A percentile compares a stretch with the other conserved stretches of the same genome.
phyloP scores from a whole-genome alignment of 2,888 invertebrate species.

The Tipula lateralis region DNA sequence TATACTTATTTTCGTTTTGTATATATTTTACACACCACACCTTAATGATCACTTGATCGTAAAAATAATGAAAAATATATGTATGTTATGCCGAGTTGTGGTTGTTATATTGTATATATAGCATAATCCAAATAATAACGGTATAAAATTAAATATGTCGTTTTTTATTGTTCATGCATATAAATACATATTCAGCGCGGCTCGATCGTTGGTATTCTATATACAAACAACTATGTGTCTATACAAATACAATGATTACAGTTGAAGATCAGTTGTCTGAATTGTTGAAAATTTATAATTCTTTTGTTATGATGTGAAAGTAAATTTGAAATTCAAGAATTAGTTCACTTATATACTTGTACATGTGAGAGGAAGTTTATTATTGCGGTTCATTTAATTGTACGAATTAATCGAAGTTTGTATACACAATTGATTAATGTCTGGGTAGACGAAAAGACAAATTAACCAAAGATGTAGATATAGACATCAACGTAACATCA shows the following conservation, averaged over 20 bases:
- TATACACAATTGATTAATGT: not conserved
- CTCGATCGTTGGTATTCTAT: not conserved
- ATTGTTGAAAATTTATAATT: not conserved
- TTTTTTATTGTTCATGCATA: not conserved
- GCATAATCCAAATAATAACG: slow-evolving; percentile 19
- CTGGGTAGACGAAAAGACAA: not conserved
- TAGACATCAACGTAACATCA: not conserved
- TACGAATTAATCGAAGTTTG: not conserved
- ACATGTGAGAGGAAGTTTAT: not conserved
- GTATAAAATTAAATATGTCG: not conserved
- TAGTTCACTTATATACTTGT: not conserved
- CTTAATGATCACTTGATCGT: slow-evolving; percentile 24
- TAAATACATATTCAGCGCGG: not conserved
- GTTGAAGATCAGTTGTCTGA: not conserved
- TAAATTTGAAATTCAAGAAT: not conserved
- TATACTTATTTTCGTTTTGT: not conserved
- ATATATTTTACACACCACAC: not conserved
- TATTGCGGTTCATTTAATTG: not conserved
- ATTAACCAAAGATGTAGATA: not conserved
- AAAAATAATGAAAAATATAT: not conserved
- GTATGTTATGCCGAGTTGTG: not conserved
- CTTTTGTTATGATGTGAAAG: not conserved
- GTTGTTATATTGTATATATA: not conserved
- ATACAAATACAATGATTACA: not conserved
- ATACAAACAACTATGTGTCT: not conserved